phyloP scores from a whole-genome alignment of 2,113 vertebrate species.

The Megaleporinus macrocephalus region DNA sequence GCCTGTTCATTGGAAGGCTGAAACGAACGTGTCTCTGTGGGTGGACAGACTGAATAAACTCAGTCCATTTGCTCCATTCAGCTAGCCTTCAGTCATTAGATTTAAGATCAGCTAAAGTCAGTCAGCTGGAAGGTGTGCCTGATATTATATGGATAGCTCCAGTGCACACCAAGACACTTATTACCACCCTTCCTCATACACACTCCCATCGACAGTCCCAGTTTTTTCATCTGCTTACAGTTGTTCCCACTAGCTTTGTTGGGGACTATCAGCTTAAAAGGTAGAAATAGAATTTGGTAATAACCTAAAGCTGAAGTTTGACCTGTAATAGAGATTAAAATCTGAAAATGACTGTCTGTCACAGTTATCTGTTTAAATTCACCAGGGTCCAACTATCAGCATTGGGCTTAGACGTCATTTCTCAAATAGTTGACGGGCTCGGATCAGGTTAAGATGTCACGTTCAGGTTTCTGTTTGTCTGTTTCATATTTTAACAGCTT shows the following conservation, averaged over 20 bases:
- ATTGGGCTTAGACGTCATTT: no score
- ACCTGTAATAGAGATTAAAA: not conserved
- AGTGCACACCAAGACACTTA: slow-evolving; percentile 16
- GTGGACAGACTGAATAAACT: slow-evolving; percentile 19
- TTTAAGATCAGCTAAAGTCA: slow-evolving; percentile 36
- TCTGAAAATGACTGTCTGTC: not conserved
- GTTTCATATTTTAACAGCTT: no score
- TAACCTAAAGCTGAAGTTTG: not conserved
- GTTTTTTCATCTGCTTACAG: no score
- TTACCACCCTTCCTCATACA: not conserved
- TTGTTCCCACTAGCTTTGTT: no score
- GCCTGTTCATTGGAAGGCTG: not conserved
- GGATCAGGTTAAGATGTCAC: no score
- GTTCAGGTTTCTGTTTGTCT: no score
- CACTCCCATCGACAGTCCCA: not conserved
- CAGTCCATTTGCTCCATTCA: slow-evolving; percentile 70
- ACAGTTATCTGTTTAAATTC: not conserved
- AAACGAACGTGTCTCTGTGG: not conserved
- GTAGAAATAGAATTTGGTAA: not conserved
- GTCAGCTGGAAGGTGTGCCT: slow-evolving; percentile 34
- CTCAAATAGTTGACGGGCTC: no score
- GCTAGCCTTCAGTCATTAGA: slow-evolving; percentile 67
- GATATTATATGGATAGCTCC: slow-evolving; percentile 4
- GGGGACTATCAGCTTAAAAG: not conserved
- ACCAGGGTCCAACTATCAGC: no score